Evolutionary conservation across 2,888 invertebrate species (phyloP).

Genomic region (Lycia hirtaria): DNA sequence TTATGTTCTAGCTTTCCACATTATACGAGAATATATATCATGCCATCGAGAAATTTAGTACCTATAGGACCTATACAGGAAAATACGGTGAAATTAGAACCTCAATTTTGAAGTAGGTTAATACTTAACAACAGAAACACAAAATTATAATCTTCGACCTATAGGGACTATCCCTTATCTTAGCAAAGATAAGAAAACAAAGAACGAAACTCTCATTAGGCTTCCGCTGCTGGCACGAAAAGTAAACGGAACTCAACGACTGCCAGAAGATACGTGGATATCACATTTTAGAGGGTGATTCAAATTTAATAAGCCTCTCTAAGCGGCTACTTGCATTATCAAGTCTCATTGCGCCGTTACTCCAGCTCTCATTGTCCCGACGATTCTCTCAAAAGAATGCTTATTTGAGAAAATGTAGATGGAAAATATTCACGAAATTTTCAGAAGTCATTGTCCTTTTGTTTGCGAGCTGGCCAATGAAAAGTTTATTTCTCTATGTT

Average conservation of each 20-base stretch:
- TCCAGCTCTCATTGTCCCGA: slow-evolving; percentile 56
- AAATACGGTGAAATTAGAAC: too few species aligned
- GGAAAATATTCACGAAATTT: slow-evolving; percentile 51
- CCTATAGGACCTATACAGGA: too few species aligned
- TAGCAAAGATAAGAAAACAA: slow-evolving; percentile 43
- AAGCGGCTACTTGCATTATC: slow-evolving; percentile 65
- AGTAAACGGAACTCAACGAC: slow-evolving; percentile 49
- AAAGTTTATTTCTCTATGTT: slow-evolving; percentile 31
- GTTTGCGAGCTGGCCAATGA: slow-evolving; percentile 42
- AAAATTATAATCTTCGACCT: slow-evolving; percentile 1
- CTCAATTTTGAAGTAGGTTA: too few species aligned
- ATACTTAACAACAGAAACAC: neutral
- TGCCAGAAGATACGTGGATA: slow-evolving; percentile 53
- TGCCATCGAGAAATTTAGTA: too few species aligned
- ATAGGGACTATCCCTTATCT: slow-evolving; percentile 30
- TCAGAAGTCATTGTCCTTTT: slow-evolving; percentile 51
- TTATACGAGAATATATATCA: too few species aligned
- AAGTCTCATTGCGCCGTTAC: slow-evolving; percentile 60
- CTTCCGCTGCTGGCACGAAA: slow-evolving; percentile 47
- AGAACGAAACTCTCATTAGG: slow-evolving; percentile 47
- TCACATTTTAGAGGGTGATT: slow-evolving; percentile 61
- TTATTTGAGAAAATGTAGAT: slow-evolving; percentile 55
- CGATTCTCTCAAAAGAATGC: slow-evolving; percentile 57
- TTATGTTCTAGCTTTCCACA: too few species aligned
- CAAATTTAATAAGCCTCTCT: slow-evolving; percentile 66